Evolutionary conservation across 2,797 vertebrate species (phyloP).

Genomic region (Amphiprion clarkii): DNA sequence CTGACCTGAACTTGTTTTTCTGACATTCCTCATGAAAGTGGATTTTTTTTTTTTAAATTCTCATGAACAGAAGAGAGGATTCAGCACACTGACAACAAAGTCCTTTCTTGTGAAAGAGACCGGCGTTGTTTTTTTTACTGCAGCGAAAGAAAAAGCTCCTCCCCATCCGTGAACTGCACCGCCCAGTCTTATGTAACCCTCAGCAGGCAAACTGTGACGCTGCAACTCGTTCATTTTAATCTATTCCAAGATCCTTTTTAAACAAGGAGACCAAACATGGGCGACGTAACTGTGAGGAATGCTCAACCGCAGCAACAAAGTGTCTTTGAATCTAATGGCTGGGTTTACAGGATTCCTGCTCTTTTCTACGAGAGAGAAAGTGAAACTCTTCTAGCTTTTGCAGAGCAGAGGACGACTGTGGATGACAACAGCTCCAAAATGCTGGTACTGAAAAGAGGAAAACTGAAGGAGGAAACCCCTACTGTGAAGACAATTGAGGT

Average conservation of each 20-base stretch:
- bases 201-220: neutral
- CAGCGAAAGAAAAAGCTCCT: too few relatives aligned
- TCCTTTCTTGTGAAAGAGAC: too few relatives aligned
- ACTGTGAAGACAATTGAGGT: neutral
- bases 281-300: neutral
- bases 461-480: neutral
- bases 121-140: too few relatives aligned
- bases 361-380: neutral
- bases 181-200: neutral
- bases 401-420: neutral
- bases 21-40: too few relatives aligned
- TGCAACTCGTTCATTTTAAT: neutral
- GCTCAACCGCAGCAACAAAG: neutral
- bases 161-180: neutral
- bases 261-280: neutral
- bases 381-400: neutral
- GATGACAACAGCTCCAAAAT: neutral
- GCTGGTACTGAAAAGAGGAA: constrained; percentile 1
- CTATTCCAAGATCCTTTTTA: too few relatives aligned
- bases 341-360: constrained; percentile 26
- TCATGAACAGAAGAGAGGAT: too few relatives aligned
- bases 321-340: neutral
- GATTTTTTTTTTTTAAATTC: too few relatives aligned
- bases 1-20: too few relatives aligned
- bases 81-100: too few relatives aligned